Conservation (phyloP, 2,797 vertebrate genomes). For the Sebastes flavidus region DNA sequence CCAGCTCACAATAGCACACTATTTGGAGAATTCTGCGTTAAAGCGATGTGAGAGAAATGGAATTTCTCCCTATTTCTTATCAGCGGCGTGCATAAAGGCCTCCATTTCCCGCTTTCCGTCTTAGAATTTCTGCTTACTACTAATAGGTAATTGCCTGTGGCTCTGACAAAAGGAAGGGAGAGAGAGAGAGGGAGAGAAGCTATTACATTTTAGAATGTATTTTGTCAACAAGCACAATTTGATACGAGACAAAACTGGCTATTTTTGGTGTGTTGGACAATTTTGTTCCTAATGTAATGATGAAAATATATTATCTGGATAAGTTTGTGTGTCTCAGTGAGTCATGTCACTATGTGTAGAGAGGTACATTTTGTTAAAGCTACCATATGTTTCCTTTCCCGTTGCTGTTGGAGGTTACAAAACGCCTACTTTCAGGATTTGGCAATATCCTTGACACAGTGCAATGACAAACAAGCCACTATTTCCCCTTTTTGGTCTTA, state of each 20-base stretch:
- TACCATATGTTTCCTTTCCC: conserved; percentile 63
- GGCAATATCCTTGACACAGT: conserved; percentile 69
- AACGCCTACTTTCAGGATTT: conserved; percentile 68
- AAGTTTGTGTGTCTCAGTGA: background rate
- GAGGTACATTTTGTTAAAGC: conserved; percentile 14
- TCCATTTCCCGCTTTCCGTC: conserved; percentile 53
- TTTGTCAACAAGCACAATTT: conserved; percentile 68
- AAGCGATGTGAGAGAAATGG: conserved; percentile 44
- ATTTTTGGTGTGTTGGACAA: conserved; percentile 15
- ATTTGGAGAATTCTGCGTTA: conserved; percentile 39
- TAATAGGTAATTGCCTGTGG: conserved; percentile 76
- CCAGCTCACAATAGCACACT: conserved; percentile 30
- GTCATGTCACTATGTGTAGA: conserved; percentile 8
- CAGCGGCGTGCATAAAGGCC: conserved; percentile 77
- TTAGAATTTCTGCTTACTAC: conserved; percentile 57
- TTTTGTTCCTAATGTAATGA: background rate
- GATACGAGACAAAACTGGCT: conserved; percentile 23
- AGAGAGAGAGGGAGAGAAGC: background rate
- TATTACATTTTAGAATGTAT: conserved; percentile 60
- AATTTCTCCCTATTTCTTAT: conserved; percentile 72
- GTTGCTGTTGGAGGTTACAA: conserved; percentile 60
- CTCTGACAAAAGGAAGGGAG: conserved; percentile 54
- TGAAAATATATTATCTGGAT: background rate
- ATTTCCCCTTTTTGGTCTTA: conserved; percentile 57
- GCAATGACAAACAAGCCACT: conserved; percentile 16